These are phyloP conservation scores for Aphelinus atriplicis DNA, from an alignment of 1,140 invertebrate genomes.

Conservation along the genomic window DNA sequence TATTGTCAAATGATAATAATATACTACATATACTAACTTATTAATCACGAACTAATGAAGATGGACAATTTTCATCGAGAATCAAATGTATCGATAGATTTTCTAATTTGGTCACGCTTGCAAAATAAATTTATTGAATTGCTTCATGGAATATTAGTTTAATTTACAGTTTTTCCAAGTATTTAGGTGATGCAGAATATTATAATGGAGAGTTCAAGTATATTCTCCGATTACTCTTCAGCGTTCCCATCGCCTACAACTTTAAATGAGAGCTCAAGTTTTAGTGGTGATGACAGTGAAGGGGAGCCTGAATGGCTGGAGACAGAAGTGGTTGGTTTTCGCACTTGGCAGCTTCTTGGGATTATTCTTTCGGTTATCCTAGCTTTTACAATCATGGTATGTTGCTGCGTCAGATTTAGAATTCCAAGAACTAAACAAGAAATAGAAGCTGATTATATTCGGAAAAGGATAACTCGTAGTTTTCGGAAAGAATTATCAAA, in stretches of 20 bases:
- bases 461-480: slow-evolving; percentile 82
- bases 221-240: slow-evolving; percentile 11
- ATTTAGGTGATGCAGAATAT: not conserved
- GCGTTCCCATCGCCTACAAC: not conserved
- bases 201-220: slow-evolving; percentile 15
- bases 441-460: slow-evolving; percentile 89
- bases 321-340: slow-evolving; percentile 57
- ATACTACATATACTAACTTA: not conserved
- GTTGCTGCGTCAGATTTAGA: slow-evolving; percentile 86
- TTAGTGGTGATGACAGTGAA: slow-evolving; percentile 10
- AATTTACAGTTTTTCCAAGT: not conserved
- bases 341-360: slow-evolving; percentile 60
- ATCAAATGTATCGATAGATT: too few species aligned
- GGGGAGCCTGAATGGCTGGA: slow-evolving; percentile 54
- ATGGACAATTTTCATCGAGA: not conserved
- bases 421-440: slow-evolving; percentile 92
- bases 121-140: not conserved
- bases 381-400: slow-evolving; percentile 75
- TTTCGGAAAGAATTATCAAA: slow-evolving; percentile 82
- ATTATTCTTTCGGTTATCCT: slow-evolving; percentile 59
- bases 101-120: too few species aligned
- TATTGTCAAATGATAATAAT: too few species aligned
- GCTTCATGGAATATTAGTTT: not conserved
- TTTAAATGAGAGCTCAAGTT: not conserved
- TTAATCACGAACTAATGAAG: not conserved